Conservation (phyloP, 2,113 vertebrate genomes). For the Salvator merianae region DNA sequence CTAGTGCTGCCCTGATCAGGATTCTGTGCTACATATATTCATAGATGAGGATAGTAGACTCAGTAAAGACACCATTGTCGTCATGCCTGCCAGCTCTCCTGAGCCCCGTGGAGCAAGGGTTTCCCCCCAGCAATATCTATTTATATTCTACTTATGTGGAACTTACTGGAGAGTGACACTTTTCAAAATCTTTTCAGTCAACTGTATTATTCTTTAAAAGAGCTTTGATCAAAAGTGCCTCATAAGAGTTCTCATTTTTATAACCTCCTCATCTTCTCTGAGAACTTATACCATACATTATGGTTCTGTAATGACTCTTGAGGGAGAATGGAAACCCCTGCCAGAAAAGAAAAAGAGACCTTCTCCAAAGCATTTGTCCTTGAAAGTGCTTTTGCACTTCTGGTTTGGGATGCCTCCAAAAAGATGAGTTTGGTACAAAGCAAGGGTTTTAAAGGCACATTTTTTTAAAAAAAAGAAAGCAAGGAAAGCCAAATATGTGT, state of each 20-base stretch:
- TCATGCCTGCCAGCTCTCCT: neutral
- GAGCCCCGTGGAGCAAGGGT: neutral
- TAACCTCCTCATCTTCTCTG: neutral
- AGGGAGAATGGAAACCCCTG: neutral
- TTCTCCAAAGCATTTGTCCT: neutral
- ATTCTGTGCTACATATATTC: neutral
- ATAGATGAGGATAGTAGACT: neutral
- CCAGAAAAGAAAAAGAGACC: neutral
- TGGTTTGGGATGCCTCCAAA: neutral
- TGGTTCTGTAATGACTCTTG: neutral
- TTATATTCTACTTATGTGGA: neutral
- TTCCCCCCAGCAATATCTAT: neutral
- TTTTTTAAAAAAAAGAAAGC: neutral
- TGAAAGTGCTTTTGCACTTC: constrained; percentile 12
- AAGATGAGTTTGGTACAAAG: neutral
- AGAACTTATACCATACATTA: neutral
- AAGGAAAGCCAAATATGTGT: too few species aligned
- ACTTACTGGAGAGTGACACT: neutral
- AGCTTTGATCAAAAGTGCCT: neutral
- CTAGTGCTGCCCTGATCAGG: neutral
- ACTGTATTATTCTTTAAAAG: neutral
- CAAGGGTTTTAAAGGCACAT: neutral
- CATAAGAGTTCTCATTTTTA: neutral
- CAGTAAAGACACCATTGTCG: neutral
- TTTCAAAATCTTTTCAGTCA: neutral